phyloP scores from a whole-genome alignment of 2,797 vertebrate species.

The Steatocranus sp. region DNA sequence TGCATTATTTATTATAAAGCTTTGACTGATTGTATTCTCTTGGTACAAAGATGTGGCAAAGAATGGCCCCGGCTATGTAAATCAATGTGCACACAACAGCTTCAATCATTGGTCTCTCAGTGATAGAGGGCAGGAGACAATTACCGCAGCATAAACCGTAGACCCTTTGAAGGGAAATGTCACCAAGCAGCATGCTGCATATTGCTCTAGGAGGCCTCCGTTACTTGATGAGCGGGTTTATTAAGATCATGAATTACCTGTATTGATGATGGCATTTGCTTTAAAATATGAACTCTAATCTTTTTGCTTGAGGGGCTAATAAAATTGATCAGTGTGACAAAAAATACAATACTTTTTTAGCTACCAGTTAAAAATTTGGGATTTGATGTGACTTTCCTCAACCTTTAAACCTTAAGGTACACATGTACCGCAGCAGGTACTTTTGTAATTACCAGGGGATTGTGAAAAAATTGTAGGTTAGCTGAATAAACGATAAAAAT shows the following conservation, averaged over 20 bases:
- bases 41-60: conserved; percentile 52
- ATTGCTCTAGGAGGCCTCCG: neutral
- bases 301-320: neutral
- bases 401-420: neutral
- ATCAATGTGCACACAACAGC: conserved; percentile 56
- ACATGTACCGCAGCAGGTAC: neutral
- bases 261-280: neutral
- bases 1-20: conserved; percentile 69
- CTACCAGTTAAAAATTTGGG: neutral
- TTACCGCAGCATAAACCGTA: conserved; percentile 42
- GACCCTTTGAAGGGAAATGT: conserved; percentile 59
- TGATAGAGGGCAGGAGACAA: conserved; percentile 61
- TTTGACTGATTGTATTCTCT: conserved; percentile 53
- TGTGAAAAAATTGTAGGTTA: neutral
- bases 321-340: neutral
- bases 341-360: neutral
- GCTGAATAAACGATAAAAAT: neutral
- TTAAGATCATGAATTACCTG: neutral
- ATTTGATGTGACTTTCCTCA: neutral
- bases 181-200: conserved; percentile 16
- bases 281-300: neutral
- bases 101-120: conserved; percentile 50
- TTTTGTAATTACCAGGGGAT: neutral
- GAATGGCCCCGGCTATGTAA: conserved; percentile 46
- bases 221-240: conserved; percentile 3